phyloP scores from a whole-genome alignment of 2,113 vertebrate species.

The Chionodraco myersi region DNA sequence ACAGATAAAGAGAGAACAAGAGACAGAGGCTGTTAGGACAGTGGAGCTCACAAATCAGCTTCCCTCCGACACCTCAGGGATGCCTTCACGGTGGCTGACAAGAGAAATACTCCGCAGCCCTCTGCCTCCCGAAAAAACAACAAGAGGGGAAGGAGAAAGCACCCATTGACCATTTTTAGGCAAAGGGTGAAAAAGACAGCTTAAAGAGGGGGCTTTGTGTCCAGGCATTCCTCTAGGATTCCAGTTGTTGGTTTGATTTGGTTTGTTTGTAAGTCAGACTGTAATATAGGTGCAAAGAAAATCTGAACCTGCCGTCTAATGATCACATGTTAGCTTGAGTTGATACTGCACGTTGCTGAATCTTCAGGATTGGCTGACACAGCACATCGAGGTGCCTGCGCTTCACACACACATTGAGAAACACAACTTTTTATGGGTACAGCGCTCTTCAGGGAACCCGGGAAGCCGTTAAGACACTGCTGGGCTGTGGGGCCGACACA shows the following conservation, averaged over 20 bases:
- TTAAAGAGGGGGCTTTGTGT: conserved; percentile 17
- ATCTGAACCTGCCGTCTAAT: neutral
- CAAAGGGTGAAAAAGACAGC: conserved; percentile 42
- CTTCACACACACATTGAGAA: conserved; percentile 70
- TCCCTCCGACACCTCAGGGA: conserved; percentile 90
- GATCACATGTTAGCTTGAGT: conserved; percentile 22
- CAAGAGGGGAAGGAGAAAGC: conserved; percentile 66
- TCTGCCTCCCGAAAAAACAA: conserved; percentile 77
- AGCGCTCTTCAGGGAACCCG: conserved; percentile 86
- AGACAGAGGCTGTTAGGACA: conserved; percentile 62
- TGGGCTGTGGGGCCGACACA: conserved; percentile 71
- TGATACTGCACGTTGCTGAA: conserved; percentile 74
- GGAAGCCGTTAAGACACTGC: conserved; percentile 81
- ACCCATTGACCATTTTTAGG: conserved; percentile 80
- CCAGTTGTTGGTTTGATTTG: conserved; percentile 30
- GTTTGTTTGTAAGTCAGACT: neutral
- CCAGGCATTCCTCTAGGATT: conserved; percentile 1
- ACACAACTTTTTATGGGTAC: conserved; percentile 84
- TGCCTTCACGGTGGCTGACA: conserved; percentile 91
- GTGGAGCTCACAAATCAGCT: conserved; percentile 76
- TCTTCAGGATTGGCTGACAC: conserved; percentile 87
- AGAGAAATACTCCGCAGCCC: conserved; percentile 83
- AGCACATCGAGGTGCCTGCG: conserved; percentile 82
- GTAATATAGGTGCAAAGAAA: no score
- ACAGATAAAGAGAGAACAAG: conserved; percentile 79